Evolutionary conservation across 2,113 vertebrate genomes (phyloP), one percentile per base, ranked within the genome.

Genomic region (Cervus canadensis): DNA sequence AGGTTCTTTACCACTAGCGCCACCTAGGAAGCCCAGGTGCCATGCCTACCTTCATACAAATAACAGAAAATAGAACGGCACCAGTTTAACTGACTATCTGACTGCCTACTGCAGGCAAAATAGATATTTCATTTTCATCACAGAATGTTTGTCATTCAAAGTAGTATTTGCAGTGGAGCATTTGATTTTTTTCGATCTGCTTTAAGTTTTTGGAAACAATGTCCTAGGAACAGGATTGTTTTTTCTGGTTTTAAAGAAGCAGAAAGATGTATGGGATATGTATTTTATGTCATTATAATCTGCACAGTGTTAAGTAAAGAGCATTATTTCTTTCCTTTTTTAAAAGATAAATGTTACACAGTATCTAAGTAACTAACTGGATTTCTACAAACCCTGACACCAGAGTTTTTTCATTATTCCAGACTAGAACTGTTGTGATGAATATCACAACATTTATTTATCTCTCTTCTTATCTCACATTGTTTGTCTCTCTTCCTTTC

Each of bases 161-260:
- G 45, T 28, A 57, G 60, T 45, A 36, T 56, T 81, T 76, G n/a
- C 52, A 88, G 30, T 60, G 71, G 40, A 23, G 16, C 43, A 64
- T 91, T 89, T 87, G 6, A 67, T 45, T 94, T 92, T 87, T 62
- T 95, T 85, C 45, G 25, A 28, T 10, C 23, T 82, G 21, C 85
- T 92, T 33, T 79, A 67, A 92, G 23, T 93, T 89, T 97, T 91
- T 86, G n/a, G 48, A 93, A 92, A 74, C n/a, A 62, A 12, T 67
- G 25, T 91, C 30, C 50, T 93, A 62, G 83, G 12, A 89, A 56
- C 62, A 6, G 6, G 1, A 40, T 7, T 19, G 4, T 82, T 81
- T 82, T 28, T 87, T 62, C 16, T 13, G 33, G 82, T 95, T 76
- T 87, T 83, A 43, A 59, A 92, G 36, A 87, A 93, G 57, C 54